Evolutionary conservation across 1,140 invertebrate species (phyloP), one percentile per base, ranked within the genome.

Genomic region (Sarcophaga peregrina): DNA sequence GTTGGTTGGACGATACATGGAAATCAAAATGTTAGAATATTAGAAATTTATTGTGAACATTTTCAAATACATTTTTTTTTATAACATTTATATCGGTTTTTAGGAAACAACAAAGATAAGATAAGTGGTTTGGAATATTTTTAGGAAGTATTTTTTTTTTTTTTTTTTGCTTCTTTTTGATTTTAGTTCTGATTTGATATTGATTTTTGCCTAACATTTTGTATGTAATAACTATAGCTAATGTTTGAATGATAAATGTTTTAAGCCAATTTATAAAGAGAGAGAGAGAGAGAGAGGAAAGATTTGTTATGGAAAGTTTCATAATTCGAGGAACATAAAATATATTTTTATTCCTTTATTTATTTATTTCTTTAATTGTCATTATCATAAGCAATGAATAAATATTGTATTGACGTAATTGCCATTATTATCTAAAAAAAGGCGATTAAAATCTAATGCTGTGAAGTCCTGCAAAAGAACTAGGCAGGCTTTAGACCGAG

Each of bases 1-100:
- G n/a, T n/a, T n/a, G n/a, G n/a, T 48, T 45, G 50, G 48, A 82
- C 48, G 68, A 47, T 82, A 74, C 48, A 82, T 74, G 73, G 72
- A 82, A 68, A 82, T 48, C 13, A 75, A 50, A 82, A 47, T 48
- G 20, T 50, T 74, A 82, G 50, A 52, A 37, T 76, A 50, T 82
- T 74, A 82, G 81, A 52, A 37, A 48, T 54, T 54, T 25, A 37
- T n/a, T 3, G 37, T 3, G 50, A 78, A 78, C 47, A 76, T 4
- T 46, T 46, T 46, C 20, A 45, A 74, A 11, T 11, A 13, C 25
- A 46, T 11, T 46, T 11, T 7, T 74, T 37, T 74, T 46, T 11
- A 74, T 37, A 74, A 74, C 37, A 74, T 25, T 50, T 72, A 20
- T 72, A 20, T 54, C 52, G 1, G 25, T 37, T 54, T 25, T 52